Evolutionary conservation across 1,140 invertebrate species (phyloP), one percentile per base, ranked within the genome.

Genomic region (Drosophila paulistorum): DNA sequence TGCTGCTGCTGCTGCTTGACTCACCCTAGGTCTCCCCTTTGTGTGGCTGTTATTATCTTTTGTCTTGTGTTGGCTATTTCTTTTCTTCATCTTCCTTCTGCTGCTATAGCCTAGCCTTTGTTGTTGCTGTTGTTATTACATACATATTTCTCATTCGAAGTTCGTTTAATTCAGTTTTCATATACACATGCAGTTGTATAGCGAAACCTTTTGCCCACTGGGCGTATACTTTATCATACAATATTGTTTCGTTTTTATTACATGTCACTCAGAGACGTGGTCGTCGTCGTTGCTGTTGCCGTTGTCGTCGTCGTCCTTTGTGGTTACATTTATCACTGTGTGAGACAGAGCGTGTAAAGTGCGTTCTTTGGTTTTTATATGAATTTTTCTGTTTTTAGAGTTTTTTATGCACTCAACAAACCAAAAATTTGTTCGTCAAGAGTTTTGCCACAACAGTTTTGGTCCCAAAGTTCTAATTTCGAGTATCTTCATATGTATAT

Each of bases 101-200:
- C 74, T 75, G 74, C 45, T 78, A 33, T 37, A 26, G 23, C 20
- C 33, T 30, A 68, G 51, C 45, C 68, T 69, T 63, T 75, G 65
- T 65, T 70, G 69, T 48, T 68, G 65, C 65, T 78, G 55, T 72
- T 83, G 48, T 84, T 89, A 71, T 87, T 89, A 48, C 45, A 23
- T 51, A 51, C 45, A 51, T 51, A 89, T 89, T 82, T 81, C 71
- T 72, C 85, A 84, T 89, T 89, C 84, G 84, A 80, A 81, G 84
- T 84, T 84, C 84, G 84, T 89, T 89, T 89, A 89, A 89, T 89
- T 89, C 84, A 89, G 84, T 89, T 89, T 87, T 87, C 84, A 89
- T 89, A 89, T 77, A 81, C 77, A 73, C 78, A 80, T 77, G 58
- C 64, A 77, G 30, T 60, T 54, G 45, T 37, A 30, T 45, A 48